Base-by-base conservation (phyloP, 2,888 invertebrate species). In the Callimorpha dominula region DNA sequence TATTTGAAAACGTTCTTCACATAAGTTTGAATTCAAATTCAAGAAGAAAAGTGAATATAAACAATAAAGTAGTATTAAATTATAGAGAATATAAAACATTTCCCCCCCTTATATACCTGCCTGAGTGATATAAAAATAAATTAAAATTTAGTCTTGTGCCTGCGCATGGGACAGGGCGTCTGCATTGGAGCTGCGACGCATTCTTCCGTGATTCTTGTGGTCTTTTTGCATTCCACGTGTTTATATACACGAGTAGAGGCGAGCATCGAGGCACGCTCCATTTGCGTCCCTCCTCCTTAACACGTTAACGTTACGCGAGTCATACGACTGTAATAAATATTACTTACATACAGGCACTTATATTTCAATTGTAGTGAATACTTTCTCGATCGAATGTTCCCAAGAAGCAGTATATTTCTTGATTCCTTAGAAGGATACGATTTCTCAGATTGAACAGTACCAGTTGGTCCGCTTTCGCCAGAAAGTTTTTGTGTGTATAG, bases 371-470 rank as follows among this genome's bases (percentile, higher is more conserved):
- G 81, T 86, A 79, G 79, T 74, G 71, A 84, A 82, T 83, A 87
- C 89, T 90, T 89, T 90, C 87, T 85, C 85, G 79, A 69, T 77
- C 78, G 80, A 84, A 77, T 81, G 80, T 88, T 87, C 89, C 84
- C 85, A 81, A 85, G 84, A 86, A 86, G 79, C 77, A 79, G 81
- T 85, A 81, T 84, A 76, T 86, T 76, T 88, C 86, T 87, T 80
- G 85, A 82, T 87, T 86, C 93, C 92, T 81, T 88, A 93, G 81
- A 94, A 89, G 94, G 92, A 84, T 83, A 74, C 81, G 92, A 90
- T 93, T 93, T 93, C 91, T 91, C 93, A 90, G 89, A 89, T 93
- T 92, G 90, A 91, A 87, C 89, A 89, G 88, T 88, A 94, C 95
- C 92, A 89, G 95, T 94, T 87, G 80, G 85, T 86, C 88, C 81